Evolutionary conservation across 1,140 invertebrate species (phyloP).

Genomic region (Bombus haemorrhoidalis): DNA sequence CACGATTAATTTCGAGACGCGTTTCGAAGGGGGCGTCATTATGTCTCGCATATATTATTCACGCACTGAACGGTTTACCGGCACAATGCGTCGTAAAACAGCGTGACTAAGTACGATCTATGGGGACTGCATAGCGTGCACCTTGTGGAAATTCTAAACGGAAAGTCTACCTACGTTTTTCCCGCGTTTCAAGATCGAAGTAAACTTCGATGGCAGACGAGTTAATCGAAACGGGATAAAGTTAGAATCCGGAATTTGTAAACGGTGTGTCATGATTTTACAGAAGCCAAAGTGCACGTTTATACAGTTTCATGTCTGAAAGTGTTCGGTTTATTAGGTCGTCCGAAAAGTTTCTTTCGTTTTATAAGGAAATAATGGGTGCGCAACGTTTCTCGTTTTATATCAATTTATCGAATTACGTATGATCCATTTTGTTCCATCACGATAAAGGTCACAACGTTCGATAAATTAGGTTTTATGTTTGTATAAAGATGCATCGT

Average conservation of each 20-base stretch:
- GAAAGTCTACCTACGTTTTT: neutral
- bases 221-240: neutral
- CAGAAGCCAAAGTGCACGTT: slow-evolving; percentile 5
- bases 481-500: too few species aligned
- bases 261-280: neutral
- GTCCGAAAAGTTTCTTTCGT: too few species aligned
- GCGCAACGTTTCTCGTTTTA: too few species aligned
- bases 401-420: too few species aligned
- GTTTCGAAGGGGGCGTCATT: neutral
- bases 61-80: slow-evolving; percentile 28
- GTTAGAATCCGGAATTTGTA: neutral
- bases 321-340: neutral
- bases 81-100: slow-evolving; percentile 34
- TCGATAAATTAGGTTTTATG: too few species aligned
- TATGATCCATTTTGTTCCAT: too few species aligned
- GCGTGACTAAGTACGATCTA: slow-evolving; percentile 29
- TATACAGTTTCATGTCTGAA: neutral
- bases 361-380: too few species aligned
- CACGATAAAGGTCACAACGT: too few species aligned
- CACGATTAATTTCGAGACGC: slow-evolving; percentile 5
- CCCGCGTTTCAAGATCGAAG: neutral
- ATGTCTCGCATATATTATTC: slow-evolving; percentile 2
- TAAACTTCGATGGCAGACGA: neutral
- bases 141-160: neutral
- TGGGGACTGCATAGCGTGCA: neutral